Evolutionary conservation across 1,140 invertebrate species (phyloP).

Genomic region (Plodia interpunctella): DNA sequence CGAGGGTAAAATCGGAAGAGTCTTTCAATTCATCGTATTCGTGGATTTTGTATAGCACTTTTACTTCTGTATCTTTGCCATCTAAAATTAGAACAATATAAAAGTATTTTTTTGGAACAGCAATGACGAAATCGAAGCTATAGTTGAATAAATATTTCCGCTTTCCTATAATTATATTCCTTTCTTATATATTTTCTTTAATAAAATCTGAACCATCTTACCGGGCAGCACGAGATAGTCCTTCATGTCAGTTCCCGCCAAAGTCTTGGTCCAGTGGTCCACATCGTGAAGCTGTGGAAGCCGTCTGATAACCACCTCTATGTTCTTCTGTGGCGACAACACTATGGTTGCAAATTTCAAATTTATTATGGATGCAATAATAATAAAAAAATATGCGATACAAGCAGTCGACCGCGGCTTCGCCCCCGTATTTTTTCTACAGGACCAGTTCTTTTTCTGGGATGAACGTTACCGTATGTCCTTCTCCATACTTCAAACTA

Average conservation of each 20-base stretch:
- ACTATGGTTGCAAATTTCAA: constrained; percentile 46
- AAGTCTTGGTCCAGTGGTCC: constrained; percentile 47
- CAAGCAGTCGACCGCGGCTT: too few species aligned
- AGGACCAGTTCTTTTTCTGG: too few species aligned
- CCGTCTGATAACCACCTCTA: constrained; percentile 56
- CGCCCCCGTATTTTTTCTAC: too few species aligned
- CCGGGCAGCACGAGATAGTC: constrained; percentile 65
- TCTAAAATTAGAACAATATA: constrained; percentile 32
- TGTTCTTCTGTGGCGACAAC: constrained; percentile 61
- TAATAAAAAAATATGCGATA: not conserved
- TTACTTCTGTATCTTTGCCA: constrained; percentile 60
- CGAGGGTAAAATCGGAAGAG: constrained; percentile 94
- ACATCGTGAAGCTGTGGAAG: constrained; percentile 67
- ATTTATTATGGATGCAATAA: too few species aligned
- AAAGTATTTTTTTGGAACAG: too few species aligned
- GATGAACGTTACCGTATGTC: too few species aligned
- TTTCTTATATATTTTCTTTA: too few species aligned
- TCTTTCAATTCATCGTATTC: constrained; percentile 95
- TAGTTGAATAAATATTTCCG: too few species aligned
- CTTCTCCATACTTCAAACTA: too few species aligned
- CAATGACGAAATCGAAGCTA: too few species aligned
- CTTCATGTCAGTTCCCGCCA: constrained; percentile 41
- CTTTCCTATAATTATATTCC: too few species aligned
- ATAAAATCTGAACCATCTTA: constrained; percentile 27
- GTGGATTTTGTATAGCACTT: constrained; percentile 88